Percentiles rank a stretch among this genome's conserved stretches.
phyloP scores from a whole-genome alignment of 2,888 invertebrate genomes.

The Yponomeuta plumbellus region DNA sequence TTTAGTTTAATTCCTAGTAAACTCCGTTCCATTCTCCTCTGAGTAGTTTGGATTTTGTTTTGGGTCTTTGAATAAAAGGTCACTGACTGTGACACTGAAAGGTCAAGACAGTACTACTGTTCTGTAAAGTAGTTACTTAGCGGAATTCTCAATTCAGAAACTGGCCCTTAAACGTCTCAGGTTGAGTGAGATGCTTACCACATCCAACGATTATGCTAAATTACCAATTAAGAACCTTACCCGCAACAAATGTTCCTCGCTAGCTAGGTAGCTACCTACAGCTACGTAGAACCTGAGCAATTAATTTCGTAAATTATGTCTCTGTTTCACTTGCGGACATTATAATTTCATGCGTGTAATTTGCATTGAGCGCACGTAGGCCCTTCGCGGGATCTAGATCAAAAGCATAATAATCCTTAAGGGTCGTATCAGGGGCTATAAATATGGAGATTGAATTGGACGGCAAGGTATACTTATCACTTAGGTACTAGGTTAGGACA shows the following conservation, averaged over 20 bases:
- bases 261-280: too few species aligned
- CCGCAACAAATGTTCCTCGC: neutral
- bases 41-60: too few species aligned
- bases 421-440: constrained; percentile 28
- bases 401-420: constrained; percentile 25
- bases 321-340: constrained; percentile 6
- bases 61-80: too few species aligned
- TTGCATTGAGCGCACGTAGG: constrained; percentile 22
- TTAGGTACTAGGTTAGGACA: neutral
- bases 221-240: neutral
- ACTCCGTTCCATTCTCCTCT: too few species aligned
- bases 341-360: constrained; percentile 18
- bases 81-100: too few species aligned
- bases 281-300: neutral
- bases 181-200: neutral
- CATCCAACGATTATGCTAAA: neutral
- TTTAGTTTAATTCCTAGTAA: too few species aligned
- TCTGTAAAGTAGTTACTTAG: too few species aligned
- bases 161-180: neutral
- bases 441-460: constrained; percentile 31
- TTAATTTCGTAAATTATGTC: constrained; percentile 9
- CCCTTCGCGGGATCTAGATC: constrained; percentile 27
- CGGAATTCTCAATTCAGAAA: too few species aligned
- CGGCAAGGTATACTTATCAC: constrained; percentile 18
- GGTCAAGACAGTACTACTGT: too few species aligned